Conservation (phyloP, 2,888 invertebrate species). For the Phrixothrix hirtus region DNA sequence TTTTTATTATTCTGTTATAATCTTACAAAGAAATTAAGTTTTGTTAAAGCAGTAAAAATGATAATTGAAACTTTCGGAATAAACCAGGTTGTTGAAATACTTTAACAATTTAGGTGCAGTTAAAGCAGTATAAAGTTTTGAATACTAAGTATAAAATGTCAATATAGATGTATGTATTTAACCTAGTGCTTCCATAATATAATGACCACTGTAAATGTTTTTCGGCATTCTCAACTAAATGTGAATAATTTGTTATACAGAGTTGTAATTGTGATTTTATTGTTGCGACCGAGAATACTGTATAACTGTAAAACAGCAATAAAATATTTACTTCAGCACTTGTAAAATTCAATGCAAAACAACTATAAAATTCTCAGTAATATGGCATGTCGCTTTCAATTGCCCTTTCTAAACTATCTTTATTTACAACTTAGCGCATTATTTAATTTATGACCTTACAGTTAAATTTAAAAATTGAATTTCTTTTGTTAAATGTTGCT, state of each 20-base stretch:
- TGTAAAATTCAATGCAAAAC: conserved; percentile 24
- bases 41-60: no score
- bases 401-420: conserved; percentile 10
- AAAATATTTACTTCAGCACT: conserved; percentile 24
- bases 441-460: conserved; percentile 15
- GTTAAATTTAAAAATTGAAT: conserved; percentile 16
- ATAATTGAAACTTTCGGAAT: no score
- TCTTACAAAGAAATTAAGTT: no score
- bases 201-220: background rate
- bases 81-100: no score
- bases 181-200: no score
- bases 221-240: background rate
- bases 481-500: conserved; percentile 8
- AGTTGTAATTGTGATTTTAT: conserved; percentile 7
- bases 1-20: no score
- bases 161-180: background rate
- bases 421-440: conserved; percentile 21
- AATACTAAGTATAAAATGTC: no score
- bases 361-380: conserved; percentile 18
- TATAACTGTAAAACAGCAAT: conserved; percentile 13
- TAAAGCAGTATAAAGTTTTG: no score
- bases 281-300: conserved; percentile 1
- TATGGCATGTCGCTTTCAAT: conserved; percentile 12
- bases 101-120: background rate
- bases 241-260: no score